phyloP scores from a whole-genome alignment of 1,140 invertebrate genomes.

The Bombus superbus region DNA sequence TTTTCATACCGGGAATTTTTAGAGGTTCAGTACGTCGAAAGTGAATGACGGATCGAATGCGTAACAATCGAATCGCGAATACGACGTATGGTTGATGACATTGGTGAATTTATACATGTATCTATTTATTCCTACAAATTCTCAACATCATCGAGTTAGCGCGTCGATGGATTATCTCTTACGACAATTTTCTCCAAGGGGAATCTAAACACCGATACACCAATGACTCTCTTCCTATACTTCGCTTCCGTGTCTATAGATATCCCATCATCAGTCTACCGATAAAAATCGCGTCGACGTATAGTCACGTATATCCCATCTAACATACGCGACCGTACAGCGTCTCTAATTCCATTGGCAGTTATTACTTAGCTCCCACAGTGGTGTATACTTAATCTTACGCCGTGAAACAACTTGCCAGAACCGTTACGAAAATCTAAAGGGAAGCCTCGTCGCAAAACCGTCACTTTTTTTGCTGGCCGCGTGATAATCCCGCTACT shows the following conservation, averaged over 20 bases:
- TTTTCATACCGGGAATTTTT: constrained; percentile 36
- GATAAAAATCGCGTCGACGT: constrained; percentile 53
- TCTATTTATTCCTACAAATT: neutral
- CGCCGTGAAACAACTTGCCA: constrained; percentile 49
- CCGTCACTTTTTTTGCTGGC: constrained; percentile 38
- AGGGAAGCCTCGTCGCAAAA: constrained; percentile 46
- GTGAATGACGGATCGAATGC: constrained; percentile 31
- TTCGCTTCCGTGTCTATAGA: constrained; percentile 45
- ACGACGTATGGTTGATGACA: neutral
- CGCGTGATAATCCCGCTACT: constrained; percentile 24
- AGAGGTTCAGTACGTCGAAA: constrained; percentile 23
- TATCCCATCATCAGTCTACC: constrained; percentile 38
- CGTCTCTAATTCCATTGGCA: constrained; percentile 62
- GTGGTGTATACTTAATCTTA: constrained; percentile 64
- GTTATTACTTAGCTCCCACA: constrained; percentile 66
- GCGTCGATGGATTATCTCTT: neutral
- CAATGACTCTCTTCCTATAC: neutral
- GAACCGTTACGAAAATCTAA: constrained; percentile 64
- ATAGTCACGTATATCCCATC: constrained; percentile 63
- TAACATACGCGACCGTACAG: constrained; percentile 52
- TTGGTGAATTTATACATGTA: neutral
- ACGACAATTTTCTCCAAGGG: constrained; percentile 2
- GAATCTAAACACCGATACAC: constrained; percentile 27
- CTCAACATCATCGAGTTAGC: neutral
- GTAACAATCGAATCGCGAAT: constrained; percentile 49